phyloP scores from a whole-genome alignment of 1,140 invertebrate species.

The Galleria mellonella region DNA sequence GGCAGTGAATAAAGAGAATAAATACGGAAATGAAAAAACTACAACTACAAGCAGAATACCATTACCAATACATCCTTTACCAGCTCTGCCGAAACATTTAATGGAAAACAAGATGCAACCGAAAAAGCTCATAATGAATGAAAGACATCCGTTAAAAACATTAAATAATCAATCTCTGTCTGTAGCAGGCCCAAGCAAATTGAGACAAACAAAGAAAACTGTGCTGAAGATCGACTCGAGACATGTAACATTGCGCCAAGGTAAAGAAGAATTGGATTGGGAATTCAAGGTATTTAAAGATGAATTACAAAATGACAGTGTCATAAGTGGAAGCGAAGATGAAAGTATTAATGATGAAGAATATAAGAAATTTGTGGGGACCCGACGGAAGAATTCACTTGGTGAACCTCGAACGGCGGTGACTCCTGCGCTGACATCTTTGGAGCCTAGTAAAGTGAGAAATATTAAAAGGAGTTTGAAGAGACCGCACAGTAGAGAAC shows the following conservation, averaged over 20 bases:
- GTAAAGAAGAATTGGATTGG: slow-evolving; percentile 32
- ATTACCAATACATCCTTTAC: slow-evolving; percentile 36
- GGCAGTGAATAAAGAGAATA: slow-evolving; percentile 44
- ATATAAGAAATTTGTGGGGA: slow-evolving; percentile 11
- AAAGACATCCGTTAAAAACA: slow-evolving; percentile 37
- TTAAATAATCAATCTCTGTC: slow-evolving; percentile 16
- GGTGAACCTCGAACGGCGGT: slow-evolving; percentile 11
- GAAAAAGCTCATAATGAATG: slow-evolving; percentile 8
- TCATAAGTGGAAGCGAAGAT: slow-evolving; percentile 41
- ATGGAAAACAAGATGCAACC: slow-evolving; percentile 12
- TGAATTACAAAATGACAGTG: slow-evolving; percentile 11
- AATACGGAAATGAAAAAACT: slow-evolving; percentile 9
- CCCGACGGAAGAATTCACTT: slow-evolving; percentile 13
- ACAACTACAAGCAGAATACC: slow-evolving; percentile 34
- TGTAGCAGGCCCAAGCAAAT: slow-evolving; percentile 21
- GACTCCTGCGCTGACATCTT: slow-evolving; percentile 26
- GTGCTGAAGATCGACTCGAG: slow-evolving; percentile 22
- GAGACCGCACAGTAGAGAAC: slow-evolving; percentile 49
- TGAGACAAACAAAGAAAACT: slow-evolving; percentile 9
- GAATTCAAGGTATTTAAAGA: slow-evolving; percentile 36
- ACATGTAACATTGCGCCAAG: slow-evolving; percentile 36
- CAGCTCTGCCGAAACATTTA: slow-evolving; percentile 30
- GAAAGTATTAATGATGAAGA: slow-evolving; percentile 16
- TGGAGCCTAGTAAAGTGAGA: slow-evolving; percentile 31
- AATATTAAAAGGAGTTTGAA: slow-evolving; percentile 58